Base-by-base conservation (phyloP, 2,113 vertebrate genomes). In the Eptesicus fuscus region DNA sequence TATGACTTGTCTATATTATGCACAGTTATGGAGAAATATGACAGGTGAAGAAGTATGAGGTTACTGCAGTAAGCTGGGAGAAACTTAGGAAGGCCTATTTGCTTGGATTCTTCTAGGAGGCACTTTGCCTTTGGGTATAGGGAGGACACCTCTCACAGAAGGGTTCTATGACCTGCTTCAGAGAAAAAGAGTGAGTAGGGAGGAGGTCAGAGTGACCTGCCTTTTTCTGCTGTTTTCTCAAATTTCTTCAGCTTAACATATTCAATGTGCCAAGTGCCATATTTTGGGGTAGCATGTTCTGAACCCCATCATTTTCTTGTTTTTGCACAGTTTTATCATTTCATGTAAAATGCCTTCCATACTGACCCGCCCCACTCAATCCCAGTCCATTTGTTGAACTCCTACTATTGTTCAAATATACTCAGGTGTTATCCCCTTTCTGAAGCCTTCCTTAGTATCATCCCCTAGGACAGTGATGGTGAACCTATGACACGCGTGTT, bases 261-360 rank as follows among this genome's bases (percentile, higher is more conserved):
- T n/a, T 61, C 42, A 73, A 82, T 61, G 40, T 20, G 30, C 5
- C 22, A 65, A 82, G 84, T 18, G 30, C 20, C n/a, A 16, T 42
- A 63, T 51, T 73, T 93, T 88, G 67, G 10, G 32, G 47, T 63
- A 79, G 35, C 6, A n/a, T 28, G 30, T 17, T 11, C 42, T 42
- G 14, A 73, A 73, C 53, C 20, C 14, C 42, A 63, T 51, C 10
- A 40, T 16, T 79, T 91, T 83, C 47, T 70, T 69, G 5, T 13
- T 82, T 94, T 90, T 83, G 17, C 9, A 69, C 28, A 89, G 73
- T 77, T 76, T 90, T 51, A n/a, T 16, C 51, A 83, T 90, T 90
- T 94, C 28, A 71, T 20, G n/a, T 49, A 92, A 92, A 84, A 37
- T 35, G 16, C 74, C 35, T 86, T 47, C 35, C 25, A 14, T 88